A percentile compares a stretch with the other conserved stretches of the same genome.
Evolutionary conservation across 2,113 vertebrate genomes (phyloP).

Genomic region (Benitochromis conjunctus): DNA sequence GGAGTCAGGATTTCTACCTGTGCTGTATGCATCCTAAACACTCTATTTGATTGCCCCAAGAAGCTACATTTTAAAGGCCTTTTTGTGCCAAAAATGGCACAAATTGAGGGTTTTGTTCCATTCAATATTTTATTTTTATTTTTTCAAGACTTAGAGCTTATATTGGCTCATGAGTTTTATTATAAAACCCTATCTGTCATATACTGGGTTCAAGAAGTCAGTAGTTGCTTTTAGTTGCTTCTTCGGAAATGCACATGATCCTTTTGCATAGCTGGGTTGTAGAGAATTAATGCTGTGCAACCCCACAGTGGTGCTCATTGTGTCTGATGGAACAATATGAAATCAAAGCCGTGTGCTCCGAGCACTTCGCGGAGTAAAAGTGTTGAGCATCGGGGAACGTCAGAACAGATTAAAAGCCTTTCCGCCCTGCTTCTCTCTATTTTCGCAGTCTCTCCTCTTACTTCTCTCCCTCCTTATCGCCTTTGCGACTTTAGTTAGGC

Average conservation of each 20-base stretch:
- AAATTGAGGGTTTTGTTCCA: background rate
- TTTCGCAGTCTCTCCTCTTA: background rate
- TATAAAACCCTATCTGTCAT: conserved; percentile 9
- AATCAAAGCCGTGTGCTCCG: conserved; percentile 55
- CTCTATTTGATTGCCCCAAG: background rate
- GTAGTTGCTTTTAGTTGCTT: conserved; percentile 1
- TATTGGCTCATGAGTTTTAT: conserved; percentile 17
- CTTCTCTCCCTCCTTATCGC: conserved; percentile 34
- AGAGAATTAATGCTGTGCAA: conserved; percentile 22
- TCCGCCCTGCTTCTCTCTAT: background rate
- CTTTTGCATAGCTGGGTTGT: conserved; percentile 1
- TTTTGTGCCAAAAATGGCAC: background rate
- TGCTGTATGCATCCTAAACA: background rate
- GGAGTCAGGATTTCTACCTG: background rate
- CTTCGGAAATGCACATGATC: conserved; percentile 7
- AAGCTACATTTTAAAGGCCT: background rate
- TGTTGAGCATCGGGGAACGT: conserved; percentile 50
- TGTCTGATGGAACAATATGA: conserved; percentile 55
- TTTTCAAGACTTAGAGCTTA: conserved; percentile 15
- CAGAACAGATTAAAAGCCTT: conserved; percentile 62
- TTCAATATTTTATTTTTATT: background rate
- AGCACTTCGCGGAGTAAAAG: conserved; percentile 42
- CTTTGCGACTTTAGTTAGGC: conserved; percentile 29
- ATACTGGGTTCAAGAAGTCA: conserved; percentile 30
- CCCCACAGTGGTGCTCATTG: conserved; percentile 32